A percentile compares a stretch with the other conserved stretches of the same genome.
phyloP scores from a whole-genome alignment of 2,888 invertebrate genomes.

The Chrysotoxum bicinctum region DNA sequence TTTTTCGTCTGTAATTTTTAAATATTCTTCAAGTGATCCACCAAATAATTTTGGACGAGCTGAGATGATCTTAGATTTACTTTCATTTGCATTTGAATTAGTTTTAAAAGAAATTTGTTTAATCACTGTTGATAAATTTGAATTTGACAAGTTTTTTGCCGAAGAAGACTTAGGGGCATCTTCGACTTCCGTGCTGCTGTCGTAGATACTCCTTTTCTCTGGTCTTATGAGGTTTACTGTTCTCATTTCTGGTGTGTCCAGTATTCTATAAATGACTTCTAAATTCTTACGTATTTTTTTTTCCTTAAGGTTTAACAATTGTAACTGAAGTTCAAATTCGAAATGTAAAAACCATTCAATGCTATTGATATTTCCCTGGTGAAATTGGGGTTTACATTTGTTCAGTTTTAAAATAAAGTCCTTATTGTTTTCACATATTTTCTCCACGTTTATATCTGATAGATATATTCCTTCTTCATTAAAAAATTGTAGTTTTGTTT shows the following conservation, averaged over 20 bases:
- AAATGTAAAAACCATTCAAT: conserved; percentile 35
- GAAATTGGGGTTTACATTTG: neutral
- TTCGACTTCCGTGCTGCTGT: neutral
- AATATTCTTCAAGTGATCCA: conserved; percentile 93
- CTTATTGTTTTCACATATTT: neutral
- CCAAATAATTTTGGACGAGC: conserved; percentile 94
- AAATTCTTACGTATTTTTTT: conserved; percentile 36
- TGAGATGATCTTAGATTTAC: neutral
- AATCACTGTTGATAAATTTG: conserved; percentile 13
- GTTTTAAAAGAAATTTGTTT: conserved; percentile 40
- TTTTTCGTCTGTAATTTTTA: conserved; percentile 92
- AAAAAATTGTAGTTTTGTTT: conserved; percentile 8
- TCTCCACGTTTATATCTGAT: neutral
- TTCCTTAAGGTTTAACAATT: conserved; percentile 35
- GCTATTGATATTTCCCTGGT: neutral
- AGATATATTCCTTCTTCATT: neutral
- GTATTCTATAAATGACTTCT: conserved; percentile 32
- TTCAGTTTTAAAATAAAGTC: neutral
- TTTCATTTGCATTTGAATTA: neutral
- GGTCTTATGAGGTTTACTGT: neutral
- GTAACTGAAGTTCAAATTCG: conserved; percentile 45
- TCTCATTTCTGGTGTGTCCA: conserved; percentile 24
- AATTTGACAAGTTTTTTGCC: conserved; percentile 18
- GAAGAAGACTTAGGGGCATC: neutral
- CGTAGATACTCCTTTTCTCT: neutral